Evolutionary conservation across 2,113 vertebrate genomes (phyloP), one percentile per base, ranked within the genome.

Genomic region (Alligator mississippiensis): DNA sequence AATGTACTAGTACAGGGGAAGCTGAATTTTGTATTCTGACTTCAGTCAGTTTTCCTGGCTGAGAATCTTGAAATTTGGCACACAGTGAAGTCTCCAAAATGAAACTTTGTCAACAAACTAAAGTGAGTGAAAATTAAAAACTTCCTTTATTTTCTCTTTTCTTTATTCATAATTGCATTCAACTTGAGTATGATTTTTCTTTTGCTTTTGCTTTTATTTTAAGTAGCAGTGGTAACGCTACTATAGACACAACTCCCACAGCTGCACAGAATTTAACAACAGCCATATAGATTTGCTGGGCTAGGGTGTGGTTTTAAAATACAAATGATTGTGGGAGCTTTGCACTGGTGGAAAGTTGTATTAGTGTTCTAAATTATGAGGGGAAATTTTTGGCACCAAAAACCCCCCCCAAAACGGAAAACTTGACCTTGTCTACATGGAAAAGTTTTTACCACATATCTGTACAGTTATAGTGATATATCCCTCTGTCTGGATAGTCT

Each of bases 361-460:
- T 30, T 89, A 8, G 57, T 70, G 12, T 47, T 93, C 21, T 74
- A 38, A 81, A 86, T 61, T 30, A 28, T 19, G 68, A 58, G 64
- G 38, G 75, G 77, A 80, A 90, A 80, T 70, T 10, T 85, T 64
- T 79, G 13, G 28, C 80, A 3, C 22, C 34, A 74, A 38, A 74
- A 74, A 38, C 4, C 34, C 34, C 34, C 34, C n/a, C n/a, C 6
- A 47, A 47, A 9, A 47, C 47, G 58, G 80, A 38, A 84, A 87
- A 25, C 24, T 59, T 70, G 34, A 28, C 27, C 47, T 9, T 0
- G 4, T 19, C 81, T 81, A 54, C 34, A n/a, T 62, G 5, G 60
- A 59, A 4, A 5, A n/a, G 85, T 84, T 62, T 9, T 80, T 0
- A 0, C 54, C 38, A 82, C 30, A 1, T n/a, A 14, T 61, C 75